Evolutionary conservation across 2,888 invertebrate species (phyloP).

Genomic region (Candidula unifasciata): DNA sequence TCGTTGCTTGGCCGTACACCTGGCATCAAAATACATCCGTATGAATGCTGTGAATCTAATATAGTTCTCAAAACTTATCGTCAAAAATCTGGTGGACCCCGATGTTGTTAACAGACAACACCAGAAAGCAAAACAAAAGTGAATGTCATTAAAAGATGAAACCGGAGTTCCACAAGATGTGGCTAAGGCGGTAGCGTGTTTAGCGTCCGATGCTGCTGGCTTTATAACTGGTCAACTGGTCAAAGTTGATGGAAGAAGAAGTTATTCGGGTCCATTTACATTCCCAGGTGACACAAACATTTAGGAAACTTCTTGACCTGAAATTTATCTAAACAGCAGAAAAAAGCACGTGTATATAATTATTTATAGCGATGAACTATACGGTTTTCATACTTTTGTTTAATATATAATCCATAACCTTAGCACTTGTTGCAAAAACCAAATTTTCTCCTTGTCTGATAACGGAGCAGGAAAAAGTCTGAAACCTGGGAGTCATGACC

Average conservation of each 20-base stretch:
- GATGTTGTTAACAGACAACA: neutral
- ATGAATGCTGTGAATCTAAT: constrained; percentile 21
- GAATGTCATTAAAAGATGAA: too few species aligned
- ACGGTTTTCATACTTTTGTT: too few species aligned
- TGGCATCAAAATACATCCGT: constrained; percentile 24
- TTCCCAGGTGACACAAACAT: too few species aligned
- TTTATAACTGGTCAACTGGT: neutral
- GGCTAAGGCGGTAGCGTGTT: neutral
- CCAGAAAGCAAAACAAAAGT: neutral
- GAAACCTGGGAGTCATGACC: too few species aligned
- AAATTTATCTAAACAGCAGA: too few species aligned
- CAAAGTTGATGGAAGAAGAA: neutral
- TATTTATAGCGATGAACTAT: too few species aligned
- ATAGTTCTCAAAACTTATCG: neutral
- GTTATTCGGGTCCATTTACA: neutral
- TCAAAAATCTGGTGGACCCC: neutral
- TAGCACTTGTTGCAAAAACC: too few species aligned
- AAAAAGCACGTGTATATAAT: too few species aligned
- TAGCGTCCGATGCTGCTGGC: neutral
- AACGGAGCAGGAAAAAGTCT: too few species aligned
- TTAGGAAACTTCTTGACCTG: too few species aligned
- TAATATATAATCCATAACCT: too few species aligned
- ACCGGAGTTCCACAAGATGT: neutral
- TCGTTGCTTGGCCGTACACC: constrained; percentile 29
- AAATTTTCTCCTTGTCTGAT: too few species aligned